Base-by-base conservation (phyloP, 2,113 vertebrate genomes). In the Heloderma charlesbogerti region DNA sequence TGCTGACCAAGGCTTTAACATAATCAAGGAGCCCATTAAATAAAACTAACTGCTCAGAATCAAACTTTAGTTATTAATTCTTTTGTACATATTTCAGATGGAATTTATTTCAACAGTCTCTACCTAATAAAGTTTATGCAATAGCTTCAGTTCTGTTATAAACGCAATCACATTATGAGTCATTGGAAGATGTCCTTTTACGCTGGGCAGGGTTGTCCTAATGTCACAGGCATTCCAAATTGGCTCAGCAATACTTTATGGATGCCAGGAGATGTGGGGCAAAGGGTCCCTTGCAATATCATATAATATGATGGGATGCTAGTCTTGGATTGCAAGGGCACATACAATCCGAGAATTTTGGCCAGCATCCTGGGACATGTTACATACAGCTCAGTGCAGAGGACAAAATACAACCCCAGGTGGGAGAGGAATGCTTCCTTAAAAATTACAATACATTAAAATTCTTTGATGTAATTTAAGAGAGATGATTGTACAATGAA, bases 1-100 rank as follows among this genome's bases (percentile, higher is more conserved):
- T 86, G 48, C 34, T 37, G 20, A 72, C 67, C 29, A 85, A 69
- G 20, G 29, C 16, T 82, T 15, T n/a, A 80, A 29, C 51, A 57
- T 20, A 85, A 85, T 31, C 63, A 48, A 79, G 25, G 27, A 69
- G 27, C 48, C 8, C 63, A 67, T 31, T 43, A 84, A 84, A 6
- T 60, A 67, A 69, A 8, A 20, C 34, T 43, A 31, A 84, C 16
- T 29, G 40, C 15, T 45, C 40, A 45, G 43, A 16, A 67, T 25
- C 60, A 69, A 79, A 48, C 18, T 79, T 45, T 79, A 79, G 27
- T 4, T 45, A 27, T 18, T 57, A 51, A 82, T 82, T 82, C 45
- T 82, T 60, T 82, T 82, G 10, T 82, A n/a, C 48, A 82, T 54
- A 54, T 82, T 82, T 82, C 80, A 82, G 51, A 37, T 82, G 34